These are phyloP conservation scores for Mastomys coucha DNA, from an alignment of 2,113 vertebrate species.

Conservation along the genomic window DNA sequence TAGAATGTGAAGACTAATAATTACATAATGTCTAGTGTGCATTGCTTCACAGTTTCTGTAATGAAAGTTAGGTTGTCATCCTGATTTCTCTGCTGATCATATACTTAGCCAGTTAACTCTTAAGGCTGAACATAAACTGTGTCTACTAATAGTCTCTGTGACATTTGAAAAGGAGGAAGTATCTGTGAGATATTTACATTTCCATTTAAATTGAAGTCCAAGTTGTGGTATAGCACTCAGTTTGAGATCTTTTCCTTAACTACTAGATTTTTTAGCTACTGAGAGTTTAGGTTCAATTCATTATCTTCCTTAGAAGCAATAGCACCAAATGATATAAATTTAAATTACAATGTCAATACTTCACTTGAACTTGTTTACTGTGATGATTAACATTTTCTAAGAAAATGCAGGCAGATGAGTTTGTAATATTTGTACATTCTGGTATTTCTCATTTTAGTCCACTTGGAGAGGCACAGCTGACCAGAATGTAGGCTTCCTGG, in stretches of 20 bases:
- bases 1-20: background rate
- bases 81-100: conserved; percentile 35
- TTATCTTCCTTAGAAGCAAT: conserved; percentile 69
- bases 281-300: conserved; percentile 49
- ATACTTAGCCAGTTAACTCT: conserved; percentile 46
- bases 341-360: conserved; percentile 30
- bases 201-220: conserved; percentile 50
- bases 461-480: background rate
- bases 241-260: conserved; percentile 26
- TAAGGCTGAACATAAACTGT: conserved; percentile 11
- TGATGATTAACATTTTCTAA: conserved; percentile 63
- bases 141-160: background rate
- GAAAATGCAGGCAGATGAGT: conserved; percentile 46
- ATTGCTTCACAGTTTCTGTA: conserved; percentile 1
- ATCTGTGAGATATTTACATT: conserved; percentile 58
- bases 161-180: background rate
- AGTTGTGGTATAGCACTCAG: background rate
- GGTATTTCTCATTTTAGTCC: background rate
- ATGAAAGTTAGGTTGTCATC: conserved; percentile 49
- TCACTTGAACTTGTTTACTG: conserved; percentile 40
- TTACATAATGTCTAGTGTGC: background rate
- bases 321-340: conserved; percentile 57
- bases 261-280: conserved; percentile 46
- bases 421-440: conserved; percentile 35
- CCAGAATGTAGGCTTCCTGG: background rate